Evolutionary conservation across 2,113 vertebrate genomes (phyloP), one percentile per base, ranked within the genome.

Genomic region (Entomyzon cyanotis): DNA sequence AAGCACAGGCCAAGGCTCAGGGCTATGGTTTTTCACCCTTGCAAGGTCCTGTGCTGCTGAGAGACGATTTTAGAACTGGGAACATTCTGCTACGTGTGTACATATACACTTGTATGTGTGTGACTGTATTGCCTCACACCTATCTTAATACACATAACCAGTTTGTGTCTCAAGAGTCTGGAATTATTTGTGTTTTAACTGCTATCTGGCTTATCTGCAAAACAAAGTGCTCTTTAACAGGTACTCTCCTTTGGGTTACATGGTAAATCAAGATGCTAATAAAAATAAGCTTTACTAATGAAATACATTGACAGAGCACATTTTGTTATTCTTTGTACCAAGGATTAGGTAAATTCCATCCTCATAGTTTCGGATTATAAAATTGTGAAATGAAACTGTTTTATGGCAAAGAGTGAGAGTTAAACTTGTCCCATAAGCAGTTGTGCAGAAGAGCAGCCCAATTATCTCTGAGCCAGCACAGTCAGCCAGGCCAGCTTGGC

Each of bases 51-150:
- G 87, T 1, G 4, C 42, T 23, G 55, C 27, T 31, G 37, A 21
- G 70, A 33, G 67, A 4, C 0, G 2, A 12, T 47, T 59, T 41
- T 9, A 9, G 39, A 52, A 33, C 28, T 46, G 41, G 7, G 11
- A 7, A 5, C 24, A 27, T 25, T 10, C 1, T 7, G 52, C 49
- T 33, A 0, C 0, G 3, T 12, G 20, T 33, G 31, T 41, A 10
- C 8, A 1, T 3, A 2, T 0, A 4, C 27, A 1, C 3, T 1
- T 4, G 12, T 12, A 1, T 3, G 3, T 7, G 10, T 35, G 35
- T 41, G 46, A 5, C 28, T 27, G 23, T 20, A 49, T 6, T 22
- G 47, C 47, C 47, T 49, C 47, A 49, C 47, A 23, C 12, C 23
- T 49, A 49, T 12, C 22, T 12, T 49, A 23, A 23, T 49, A 49